Conservation (phyloP, 1,140 invertebrate species). For the Goniozus legneri region DNA sequence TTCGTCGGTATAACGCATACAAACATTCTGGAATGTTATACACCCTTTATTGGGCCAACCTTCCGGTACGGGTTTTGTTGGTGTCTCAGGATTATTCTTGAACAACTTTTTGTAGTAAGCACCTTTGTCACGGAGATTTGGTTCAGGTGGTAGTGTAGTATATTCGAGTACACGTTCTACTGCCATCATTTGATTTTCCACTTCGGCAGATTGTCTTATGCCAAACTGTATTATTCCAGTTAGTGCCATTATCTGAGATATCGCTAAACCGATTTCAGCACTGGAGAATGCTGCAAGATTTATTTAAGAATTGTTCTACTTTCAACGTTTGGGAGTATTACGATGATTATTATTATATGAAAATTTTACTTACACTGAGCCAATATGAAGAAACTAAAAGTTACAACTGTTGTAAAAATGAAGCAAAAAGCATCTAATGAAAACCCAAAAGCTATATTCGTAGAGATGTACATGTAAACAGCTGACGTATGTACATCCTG, state of each 20-base stretch:
- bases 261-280: constrained; percentile 43
- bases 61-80: constrained; percentile 42
- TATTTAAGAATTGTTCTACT: constrained; percentile 15
- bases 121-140: constrained; percentile 48
- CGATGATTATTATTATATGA: too few relatives aligned
- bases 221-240: constrained; percentile 85
- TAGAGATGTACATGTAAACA: constrained; percentile 70
- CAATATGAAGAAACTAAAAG: constrained; percentile 68
- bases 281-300: constrained; percentile 56
- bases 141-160: constrained; percentile 60
- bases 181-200: constrained; percentile 83
- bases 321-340: neutral
- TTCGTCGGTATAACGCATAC: constrained; percentile 55
- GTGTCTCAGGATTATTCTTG: constrained; percentile 35
- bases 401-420: constrained; percentile 64
- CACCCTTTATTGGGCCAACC: constrained; percentile 72
- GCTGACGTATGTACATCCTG: constrained; percentile 61
- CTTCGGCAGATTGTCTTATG: constrained; percentile 77
- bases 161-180: constrained; percentile 79
- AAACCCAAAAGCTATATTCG: constrained; percentile 75
- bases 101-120: constrained; percentile 49
- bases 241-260: constrained; percentile 54
- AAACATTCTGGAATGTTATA: constrained; percentile 58
- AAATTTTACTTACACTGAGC: constrained; percentile 28
- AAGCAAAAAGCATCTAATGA: constrained; percentile 75